phyloP scores from a whole-genome alignment of 2,888 invertebrate species.

The Diaphora mendica region DNA sequence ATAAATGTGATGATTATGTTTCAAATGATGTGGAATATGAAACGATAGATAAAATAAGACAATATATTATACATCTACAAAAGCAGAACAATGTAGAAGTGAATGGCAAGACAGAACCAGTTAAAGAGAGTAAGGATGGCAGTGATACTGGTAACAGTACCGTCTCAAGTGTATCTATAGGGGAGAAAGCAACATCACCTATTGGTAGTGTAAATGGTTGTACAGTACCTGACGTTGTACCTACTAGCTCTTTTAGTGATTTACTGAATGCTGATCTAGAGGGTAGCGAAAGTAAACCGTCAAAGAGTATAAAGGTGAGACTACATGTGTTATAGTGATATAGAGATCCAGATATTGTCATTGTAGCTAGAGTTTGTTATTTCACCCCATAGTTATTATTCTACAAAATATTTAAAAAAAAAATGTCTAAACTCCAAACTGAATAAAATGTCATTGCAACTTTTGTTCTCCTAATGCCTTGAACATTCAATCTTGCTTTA shows the following conservation, averaged over 20 bases:
- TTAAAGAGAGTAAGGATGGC: constrained; percentile 65
- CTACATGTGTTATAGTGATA: no score
- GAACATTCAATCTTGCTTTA: no score
- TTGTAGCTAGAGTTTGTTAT: no score
- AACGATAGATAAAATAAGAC: constrained; percentile 86
- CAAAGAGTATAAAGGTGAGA: constrained; percentile 69
- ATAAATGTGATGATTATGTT: constrained; percentile 93
- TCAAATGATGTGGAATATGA: constrained; percentile 89
- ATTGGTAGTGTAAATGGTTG: constrained; percentile 56
- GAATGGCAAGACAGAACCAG: constrained; percentile 56
- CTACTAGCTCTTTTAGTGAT: constrained; percentile 61
- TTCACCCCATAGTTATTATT: no score
- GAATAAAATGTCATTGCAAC: no score
- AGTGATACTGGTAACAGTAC: constrained; percentile 57
- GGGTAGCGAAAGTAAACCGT: constrained; percentile 63
- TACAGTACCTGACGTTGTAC: constrained; percentile 45
- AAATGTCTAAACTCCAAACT: no score
- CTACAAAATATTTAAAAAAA: no score
- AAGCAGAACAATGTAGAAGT: constrained; percentile 56
- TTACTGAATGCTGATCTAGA: constrained; percentile 55
- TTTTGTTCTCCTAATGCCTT: no score
- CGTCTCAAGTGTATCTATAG: constrained; percentile 43
- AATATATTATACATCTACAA: constrained; percentile 73
- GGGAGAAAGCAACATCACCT: constrained; percentile 51
- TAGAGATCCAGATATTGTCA: no score